phyloP scores from a whole-genome alignment of 1,140 invertebrate species.

The Heterodera schachtii region DNA sequence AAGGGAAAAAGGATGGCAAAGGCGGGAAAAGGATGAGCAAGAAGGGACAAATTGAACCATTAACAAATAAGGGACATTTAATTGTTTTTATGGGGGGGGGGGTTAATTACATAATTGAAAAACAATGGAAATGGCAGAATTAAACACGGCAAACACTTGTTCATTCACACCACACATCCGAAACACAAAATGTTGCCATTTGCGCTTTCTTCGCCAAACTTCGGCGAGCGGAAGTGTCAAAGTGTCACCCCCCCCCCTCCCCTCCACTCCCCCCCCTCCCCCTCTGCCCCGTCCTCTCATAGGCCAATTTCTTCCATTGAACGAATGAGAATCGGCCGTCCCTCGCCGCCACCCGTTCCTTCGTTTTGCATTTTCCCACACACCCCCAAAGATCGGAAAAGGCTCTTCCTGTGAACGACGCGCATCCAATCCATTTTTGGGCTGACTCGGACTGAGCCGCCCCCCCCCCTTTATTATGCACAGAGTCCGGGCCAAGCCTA shows the following conservation, averaged over 20 bases:
- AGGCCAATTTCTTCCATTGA: background rate
- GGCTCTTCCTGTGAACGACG: conserved; percentile 2
- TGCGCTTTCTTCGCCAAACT: background rate
- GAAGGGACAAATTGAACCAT: no score
- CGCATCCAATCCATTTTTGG: background rate
- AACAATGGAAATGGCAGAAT: no score
- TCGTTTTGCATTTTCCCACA: conserved; percentile 17
- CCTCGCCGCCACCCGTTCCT: background rate
- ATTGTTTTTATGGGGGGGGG: no score
- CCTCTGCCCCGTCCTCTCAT: background rate
- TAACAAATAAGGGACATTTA: no score
- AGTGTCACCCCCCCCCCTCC: background rate
- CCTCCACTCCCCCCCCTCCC: no score
- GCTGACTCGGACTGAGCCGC: background rate
- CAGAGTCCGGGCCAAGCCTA: no score
- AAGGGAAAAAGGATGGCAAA: background rate
- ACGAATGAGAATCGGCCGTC: conserved; percentile 1
- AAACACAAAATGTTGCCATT: background rate
- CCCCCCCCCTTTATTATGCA: background rate
- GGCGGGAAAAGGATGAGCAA: no score
- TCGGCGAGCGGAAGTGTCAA: background rate
- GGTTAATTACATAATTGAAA: no score
- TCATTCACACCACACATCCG: background rate
- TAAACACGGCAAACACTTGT: background rate
- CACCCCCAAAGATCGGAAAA: background rate